These are phyloP conservation scores for Chaetorhynchus papuensis DNA, from an alignment of 2,113 vertebrate species.

Conservation along the genomic window DNA sequence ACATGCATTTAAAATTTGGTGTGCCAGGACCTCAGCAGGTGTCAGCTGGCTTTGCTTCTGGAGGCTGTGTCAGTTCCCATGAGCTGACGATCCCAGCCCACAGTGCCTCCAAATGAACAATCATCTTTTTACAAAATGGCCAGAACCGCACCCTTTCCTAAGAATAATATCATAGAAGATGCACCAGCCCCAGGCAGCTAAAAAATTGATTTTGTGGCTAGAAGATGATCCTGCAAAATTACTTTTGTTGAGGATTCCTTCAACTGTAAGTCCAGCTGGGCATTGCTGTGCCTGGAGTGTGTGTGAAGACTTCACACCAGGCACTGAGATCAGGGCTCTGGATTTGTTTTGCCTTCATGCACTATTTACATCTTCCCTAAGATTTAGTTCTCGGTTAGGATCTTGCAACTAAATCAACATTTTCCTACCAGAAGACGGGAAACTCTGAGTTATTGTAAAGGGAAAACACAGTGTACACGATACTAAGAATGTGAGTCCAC, in stretches of 20 bases:
- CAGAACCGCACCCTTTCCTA: neutral
- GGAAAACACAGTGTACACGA: neutral
- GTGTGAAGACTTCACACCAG: neutral
- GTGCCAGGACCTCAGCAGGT: neutral
- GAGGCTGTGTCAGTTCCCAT: neutral
- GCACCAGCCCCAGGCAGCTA: neutral
- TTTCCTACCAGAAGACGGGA: neutral
- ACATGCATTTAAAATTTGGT: neutral
- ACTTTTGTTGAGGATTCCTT: neutral
- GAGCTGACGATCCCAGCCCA: neutral
- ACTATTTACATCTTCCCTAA: neutral
- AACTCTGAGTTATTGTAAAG: neutral
- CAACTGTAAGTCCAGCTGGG: neutral
- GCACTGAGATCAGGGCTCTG: neutral
- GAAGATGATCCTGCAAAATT: neutral
- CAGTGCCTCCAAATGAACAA: neutral
- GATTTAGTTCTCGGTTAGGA: neutral
- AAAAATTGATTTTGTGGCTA: neutral
- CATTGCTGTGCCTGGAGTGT: neutral
- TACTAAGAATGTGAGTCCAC: neutral
- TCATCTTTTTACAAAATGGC: neutral
- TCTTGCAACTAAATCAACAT: neutral
- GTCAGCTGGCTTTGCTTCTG: neutral
- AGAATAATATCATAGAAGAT: neutral
- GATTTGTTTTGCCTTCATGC: neutral